These are phyloP conservation scores for Nemotelus nigrinus DNA, from an alignment of 2,888 invertebrate species.

Conservation along the genomic window DNA sequence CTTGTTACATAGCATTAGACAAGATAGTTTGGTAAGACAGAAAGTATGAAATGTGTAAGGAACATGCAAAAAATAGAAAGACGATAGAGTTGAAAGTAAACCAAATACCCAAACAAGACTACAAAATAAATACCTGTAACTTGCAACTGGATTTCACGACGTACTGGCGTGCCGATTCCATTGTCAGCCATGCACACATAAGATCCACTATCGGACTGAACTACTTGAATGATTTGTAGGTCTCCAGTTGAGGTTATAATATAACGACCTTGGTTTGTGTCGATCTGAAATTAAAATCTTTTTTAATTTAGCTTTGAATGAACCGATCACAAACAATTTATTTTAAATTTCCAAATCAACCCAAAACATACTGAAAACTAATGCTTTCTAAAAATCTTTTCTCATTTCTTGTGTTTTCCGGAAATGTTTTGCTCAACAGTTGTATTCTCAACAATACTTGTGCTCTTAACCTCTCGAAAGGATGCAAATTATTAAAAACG, in stretches of 20 bases:
- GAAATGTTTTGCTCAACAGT: not conserved
- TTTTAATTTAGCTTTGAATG: too few species aligned
- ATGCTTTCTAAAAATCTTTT: too few species aligned
- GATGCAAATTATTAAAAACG: too few species aligned
- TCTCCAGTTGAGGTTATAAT: slow-evolving; percentile 77
- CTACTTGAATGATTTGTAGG: slow-evolving; percentile 83
- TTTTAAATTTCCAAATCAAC: too few species aligned
- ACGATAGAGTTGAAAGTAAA: slow-evolving; percentile 32
- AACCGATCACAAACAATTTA: too few species aligned
- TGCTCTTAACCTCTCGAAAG: not conserved
- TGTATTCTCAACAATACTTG: not conserved
- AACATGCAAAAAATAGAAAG: slow-evolving; percentile 43
- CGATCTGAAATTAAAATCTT: slow-evolving; percentile 69
- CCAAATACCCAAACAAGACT: slow-evolving; percentile 30
- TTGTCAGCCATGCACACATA: slow-evolving; percentile 90
- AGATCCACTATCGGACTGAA: slow-evolving; percentile 82
- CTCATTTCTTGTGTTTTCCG: not conserved
- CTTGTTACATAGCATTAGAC: slow-evolving; percentile 48
- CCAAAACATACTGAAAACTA: too few species aligned
- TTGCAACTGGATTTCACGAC: slow-evolving; percentile 74
- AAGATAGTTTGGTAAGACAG: slow-evolving; percentile 7
- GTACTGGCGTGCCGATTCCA: slow-evolving; percentile 74
- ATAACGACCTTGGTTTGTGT: slow-evolving; percentile 77
- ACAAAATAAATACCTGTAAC: slow-evolving; percentile 74
- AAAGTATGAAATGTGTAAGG: slow-evolving; percentile 26